These are phyloP conservation scores for Gila robusta DNA, from an alignment of 2,797 vertebrate genomes.

Conservation along the genomic window DNA sequence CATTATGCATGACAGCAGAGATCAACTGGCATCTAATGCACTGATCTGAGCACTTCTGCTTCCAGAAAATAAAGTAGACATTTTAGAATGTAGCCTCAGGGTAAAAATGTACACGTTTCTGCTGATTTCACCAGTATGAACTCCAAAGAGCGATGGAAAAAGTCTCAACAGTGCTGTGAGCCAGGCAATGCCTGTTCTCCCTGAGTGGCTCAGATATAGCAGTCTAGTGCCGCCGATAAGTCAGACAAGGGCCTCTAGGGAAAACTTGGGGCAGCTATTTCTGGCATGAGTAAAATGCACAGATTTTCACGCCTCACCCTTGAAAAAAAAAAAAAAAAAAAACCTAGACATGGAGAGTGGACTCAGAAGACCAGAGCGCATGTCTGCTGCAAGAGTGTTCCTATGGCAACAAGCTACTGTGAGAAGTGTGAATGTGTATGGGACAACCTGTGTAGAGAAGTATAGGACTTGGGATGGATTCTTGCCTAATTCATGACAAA, in stretches of 20 bases:
- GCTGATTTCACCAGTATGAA: conserved; percentile 1
- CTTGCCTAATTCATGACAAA: conserved; percentile 37
- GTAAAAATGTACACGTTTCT: background rate
- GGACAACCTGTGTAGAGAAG: conserved; percentile 16
- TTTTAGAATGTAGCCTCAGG: background rate
- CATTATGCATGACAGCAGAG: conserved; percentile 14
- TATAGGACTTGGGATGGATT: conserved; percentile 34
- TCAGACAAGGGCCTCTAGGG: conserved; percentile 45
- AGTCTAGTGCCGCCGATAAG: conserved; percentile 46
- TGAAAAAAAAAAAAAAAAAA: too few relatives aligned
- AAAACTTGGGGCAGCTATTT: conserved; percentile 59
- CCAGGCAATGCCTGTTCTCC: conserved; percentile 24
- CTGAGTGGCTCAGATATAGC: conserved; percentile 37
- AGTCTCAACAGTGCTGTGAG: background rate
- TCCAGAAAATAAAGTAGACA: background rate
- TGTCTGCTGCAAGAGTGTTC: conserved; percentile 54
- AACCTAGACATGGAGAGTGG: conserved; percentile 47
- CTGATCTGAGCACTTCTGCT: background rate
- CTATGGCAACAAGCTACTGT: conserved; percentile 61
- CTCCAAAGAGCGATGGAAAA: background rate
- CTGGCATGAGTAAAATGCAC: conserved; percentile 47
- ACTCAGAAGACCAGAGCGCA: conserved; percentile 38
- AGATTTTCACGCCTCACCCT: conserved; percentile 11
- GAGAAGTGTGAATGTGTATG: conserved; percentile 23
- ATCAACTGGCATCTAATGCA: conserved; percentile 18